A percentile compares a stretch with the other conserved stretches of the same genome.
phyloP scores from a whole-genome alignment of 2,888 invertebrate genomes.

The Lissonota sp. region DNA sequence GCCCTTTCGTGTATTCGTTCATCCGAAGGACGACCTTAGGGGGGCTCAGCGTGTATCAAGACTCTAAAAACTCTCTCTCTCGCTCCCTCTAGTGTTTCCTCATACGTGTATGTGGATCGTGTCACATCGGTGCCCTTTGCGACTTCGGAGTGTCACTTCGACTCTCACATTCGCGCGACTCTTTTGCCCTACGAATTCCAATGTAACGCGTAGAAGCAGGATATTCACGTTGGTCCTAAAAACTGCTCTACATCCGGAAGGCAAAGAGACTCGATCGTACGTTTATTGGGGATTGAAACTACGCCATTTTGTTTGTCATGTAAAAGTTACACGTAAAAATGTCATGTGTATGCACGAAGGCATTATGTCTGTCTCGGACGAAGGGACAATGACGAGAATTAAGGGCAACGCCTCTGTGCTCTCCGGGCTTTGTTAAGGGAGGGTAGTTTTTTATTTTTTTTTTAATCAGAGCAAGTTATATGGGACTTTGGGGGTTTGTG shows the following conservation, averaged over 20 bases:
- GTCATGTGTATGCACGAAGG: constrained; percentile 39
- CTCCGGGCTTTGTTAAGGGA: constrained; percentile 64
- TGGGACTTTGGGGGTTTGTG: constrained; percentile 10
- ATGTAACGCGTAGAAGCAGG: too few species aligned
- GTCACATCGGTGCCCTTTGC: constrained; percentile 62
- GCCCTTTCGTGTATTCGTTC: constrained; percentile 59
- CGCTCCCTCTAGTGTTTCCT: constrained; percentile 38
- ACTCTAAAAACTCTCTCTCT: constrained; percentile 19
- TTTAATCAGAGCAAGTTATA: constrained; percentile 9
- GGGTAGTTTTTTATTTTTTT: constrained; percentile 25
- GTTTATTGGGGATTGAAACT: too few species aligned
- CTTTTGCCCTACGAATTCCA: constrained; percentile 17
- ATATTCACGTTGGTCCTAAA: background rate
- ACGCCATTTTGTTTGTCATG: too few species aligned
- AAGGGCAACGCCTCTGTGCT: constrained; percentile 65
- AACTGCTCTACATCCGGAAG: too few species aligned
- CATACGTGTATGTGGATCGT: constrained; percentile 48
- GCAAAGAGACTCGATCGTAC: too few species aligned
- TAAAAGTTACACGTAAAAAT: too few species aligned
- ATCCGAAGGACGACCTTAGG: constrained; percentile 54
- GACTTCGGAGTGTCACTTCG: constrained; percentile 63
- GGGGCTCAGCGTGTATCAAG: constrained; percentile 38
- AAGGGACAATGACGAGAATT: constrained; percentile 74
- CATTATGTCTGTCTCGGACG: constrained; percentile 71
- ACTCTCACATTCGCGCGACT: constrained; percentile 53